phyloP scores from a whole-genome alignment of 2,888 invertebrate genomes.

The Macaria liturata region DNA sequence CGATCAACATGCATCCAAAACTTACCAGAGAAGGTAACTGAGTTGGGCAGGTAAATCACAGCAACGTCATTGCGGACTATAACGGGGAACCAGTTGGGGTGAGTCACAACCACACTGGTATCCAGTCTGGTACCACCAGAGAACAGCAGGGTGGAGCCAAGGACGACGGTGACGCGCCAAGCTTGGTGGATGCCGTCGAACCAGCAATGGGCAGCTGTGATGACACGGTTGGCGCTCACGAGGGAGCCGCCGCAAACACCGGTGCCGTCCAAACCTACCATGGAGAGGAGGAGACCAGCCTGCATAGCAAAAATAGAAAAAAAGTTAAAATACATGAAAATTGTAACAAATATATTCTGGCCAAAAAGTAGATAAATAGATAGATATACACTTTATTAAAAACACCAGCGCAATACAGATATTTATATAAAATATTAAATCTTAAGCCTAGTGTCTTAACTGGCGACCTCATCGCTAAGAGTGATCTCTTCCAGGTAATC shows the following conservation, averaged over 20 bases:
- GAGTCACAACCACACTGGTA: slow-evolving; percentile 39
- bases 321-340: too few relatives aligned
- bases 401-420: too few relatives aligned
- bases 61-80: slow-evolving; percentile 48
- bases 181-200: slow-evolving; percentile 47
- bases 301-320: slow-evolving; percentile 7
- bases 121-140: slow-evolving; percentile 43
- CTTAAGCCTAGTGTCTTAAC: too few relatives aligned
- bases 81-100: slow-evolving; percentile 44
- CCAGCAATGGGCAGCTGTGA: slow-evolving; percentile 52
- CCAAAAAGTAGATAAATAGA: too few relatives aligned
- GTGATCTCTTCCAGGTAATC: too few relatives aligned
- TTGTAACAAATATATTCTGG: too few relatives aligned
- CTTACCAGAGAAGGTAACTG: slow-evolving; percentile 32
- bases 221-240: slow-evolving; percentile 31
- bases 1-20: slow-evolving; percentile 6
- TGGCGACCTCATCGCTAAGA: too few relatives aligned
- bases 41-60: slow-evolving; percentile 34
- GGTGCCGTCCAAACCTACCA: slow-evolving; percentile 24
- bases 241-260: slow-evolving; percentile 52
- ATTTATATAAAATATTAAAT: too few relatives aligned
- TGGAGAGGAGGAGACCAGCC: slow-evolving; percentile 46
- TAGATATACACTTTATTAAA: too few relatives aligned
- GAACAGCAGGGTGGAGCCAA: slow-evolving; percentile 48
- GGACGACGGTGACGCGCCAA: slow-evolving; percentile 42